These are phyloP conservation scores for Piscicola geometra DNA, from an alignment of 2,888 invertebrate genomes.

Conservation along the genomic window DNA sequence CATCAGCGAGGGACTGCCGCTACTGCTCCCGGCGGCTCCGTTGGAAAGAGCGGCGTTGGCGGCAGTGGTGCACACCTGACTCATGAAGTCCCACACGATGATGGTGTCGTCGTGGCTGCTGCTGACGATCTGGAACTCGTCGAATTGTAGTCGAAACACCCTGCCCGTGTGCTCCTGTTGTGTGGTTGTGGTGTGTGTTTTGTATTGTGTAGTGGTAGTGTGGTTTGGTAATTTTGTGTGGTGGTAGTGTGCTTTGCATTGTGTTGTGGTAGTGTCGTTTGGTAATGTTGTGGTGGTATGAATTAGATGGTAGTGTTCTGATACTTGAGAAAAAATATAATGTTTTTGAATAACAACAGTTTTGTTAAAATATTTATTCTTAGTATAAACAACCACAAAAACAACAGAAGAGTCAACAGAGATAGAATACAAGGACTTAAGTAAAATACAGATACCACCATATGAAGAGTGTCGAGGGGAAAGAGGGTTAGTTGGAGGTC, in stretches of 20 bases:
- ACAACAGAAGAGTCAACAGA: too few relatives aligned
- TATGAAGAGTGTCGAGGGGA: too few relatives aligned
- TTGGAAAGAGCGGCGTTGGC: neutral
- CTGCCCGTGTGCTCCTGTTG: slow-evolving; percentile 99
- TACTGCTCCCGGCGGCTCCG: neutral
- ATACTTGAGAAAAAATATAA: neutral
- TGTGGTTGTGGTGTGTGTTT: too few relatives aligned
- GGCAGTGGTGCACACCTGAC: slow-evolving; percentile 52
- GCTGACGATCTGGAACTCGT: slow-evolving; percentile 99
- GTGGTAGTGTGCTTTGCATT: too few relatives aligned
- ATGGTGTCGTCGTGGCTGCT: slow-evolving; percentile 99
- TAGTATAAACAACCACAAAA: neutral
- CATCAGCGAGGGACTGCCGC: neutral
- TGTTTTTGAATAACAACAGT: neutral
- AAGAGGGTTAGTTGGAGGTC: too few relatives aligned
- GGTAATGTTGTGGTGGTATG: too few relatives aligned
- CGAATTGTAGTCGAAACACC: slow-evolving; percentile 97
- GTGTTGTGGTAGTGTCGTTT: neutral
- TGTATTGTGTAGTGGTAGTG: too few relatives aligned
- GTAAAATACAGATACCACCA: too few relatives aligned
- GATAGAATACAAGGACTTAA: too few relatives aligned
- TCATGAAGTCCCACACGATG: slow-evolving; percentile 98
- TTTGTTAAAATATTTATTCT: neutral
- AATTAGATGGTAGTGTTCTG: neutral
- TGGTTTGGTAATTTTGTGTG: too few relatives aligned